These are phyloP conservation scores for Globodera rostochiensis DNA, from an alignment of 1,140 invertebrate genomes.

Conservation along the genomic window DNA sequence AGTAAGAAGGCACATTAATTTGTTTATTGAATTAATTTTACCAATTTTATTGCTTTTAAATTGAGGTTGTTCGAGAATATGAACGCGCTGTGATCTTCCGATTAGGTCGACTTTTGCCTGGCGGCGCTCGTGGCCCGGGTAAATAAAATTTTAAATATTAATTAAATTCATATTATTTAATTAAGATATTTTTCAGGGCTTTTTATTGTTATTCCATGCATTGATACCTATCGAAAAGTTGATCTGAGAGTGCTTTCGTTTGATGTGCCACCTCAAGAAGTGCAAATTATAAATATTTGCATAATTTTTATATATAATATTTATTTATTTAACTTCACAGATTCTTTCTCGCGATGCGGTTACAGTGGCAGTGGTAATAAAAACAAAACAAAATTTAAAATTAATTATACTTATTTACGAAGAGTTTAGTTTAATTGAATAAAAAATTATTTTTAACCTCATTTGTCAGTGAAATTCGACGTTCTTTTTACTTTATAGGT, in stretches of 20 bases:
- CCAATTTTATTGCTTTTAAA: not conserved
- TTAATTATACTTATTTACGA: no score
- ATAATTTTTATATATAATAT: constrained; percentile 10
- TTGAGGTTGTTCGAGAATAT: constrained; percentile 70
- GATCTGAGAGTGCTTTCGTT: constrained; percentile 74
- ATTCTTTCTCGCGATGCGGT: constrained; percentile 72
- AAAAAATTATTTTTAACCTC: no score
- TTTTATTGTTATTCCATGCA: constrained; percentile 84
- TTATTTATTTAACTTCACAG: constrained; percentile 56
- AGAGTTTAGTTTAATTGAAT: no score
- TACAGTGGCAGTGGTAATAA: constrained; percentile 43
- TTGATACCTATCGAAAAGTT: constrained; percentile 81
- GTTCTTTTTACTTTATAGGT: no score
- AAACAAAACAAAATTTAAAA: no score
- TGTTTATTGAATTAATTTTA: constrained; percentile 17
- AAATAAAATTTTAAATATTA: constrained; percentile 17
- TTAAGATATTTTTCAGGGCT: constrained; percentile 68
- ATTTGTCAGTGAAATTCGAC: no score
- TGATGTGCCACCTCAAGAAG: constrained; percentile 88
- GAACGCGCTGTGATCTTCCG: constrained; percentile 78
- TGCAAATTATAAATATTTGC: constrained; percentile 64
- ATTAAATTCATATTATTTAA: constrained; percentile 8
- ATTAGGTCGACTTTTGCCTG: constrained; percentile 80
- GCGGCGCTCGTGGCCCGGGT: constrained; percentile 83
- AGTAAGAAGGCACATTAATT: constrained; percentile 70